Conservation (phyloP, 2,888 invertebrate genomes). For the Stenodema calcarata region DNA sequence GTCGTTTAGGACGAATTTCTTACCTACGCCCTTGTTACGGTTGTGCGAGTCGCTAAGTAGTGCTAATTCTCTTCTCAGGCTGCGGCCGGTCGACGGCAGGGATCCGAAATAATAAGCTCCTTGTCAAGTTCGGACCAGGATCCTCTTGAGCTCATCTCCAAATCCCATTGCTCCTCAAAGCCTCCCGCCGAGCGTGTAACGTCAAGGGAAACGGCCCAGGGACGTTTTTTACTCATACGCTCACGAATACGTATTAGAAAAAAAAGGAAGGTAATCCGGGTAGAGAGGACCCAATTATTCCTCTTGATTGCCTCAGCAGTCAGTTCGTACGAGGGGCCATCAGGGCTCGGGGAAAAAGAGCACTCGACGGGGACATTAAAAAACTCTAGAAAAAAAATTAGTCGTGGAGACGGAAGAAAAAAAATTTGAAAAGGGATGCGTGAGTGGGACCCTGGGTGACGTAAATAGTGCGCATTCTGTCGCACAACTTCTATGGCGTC, state of each 20-base stretch:
- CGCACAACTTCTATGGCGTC: neutral
- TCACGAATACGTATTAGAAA: neutral
- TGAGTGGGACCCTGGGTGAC: neutral
- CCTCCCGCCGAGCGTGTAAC: neutral
- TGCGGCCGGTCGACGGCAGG: neutral
- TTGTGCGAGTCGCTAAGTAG: neutral
- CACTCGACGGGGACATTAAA: neutral
- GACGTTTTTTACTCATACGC: neutral
- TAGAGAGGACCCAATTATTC: neutral
- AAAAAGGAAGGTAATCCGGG: neutral
- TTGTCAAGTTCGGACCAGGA: neutral
- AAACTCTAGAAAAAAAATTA: neutral
- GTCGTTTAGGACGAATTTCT: no score
- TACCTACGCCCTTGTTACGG: neutral
- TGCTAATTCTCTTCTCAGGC: neutral
- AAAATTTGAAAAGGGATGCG: neutral
- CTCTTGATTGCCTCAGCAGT: slow-evolving; percentile 7
- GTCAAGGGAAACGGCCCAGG: neutral
- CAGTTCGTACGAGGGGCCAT: neutral
- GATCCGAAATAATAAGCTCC: neutral
- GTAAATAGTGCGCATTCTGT: neutral
- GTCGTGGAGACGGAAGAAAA: neutral
- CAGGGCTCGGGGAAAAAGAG: neutral
- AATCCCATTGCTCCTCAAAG: neutral
- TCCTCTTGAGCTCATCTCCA: neutral